Conservation (phyloP, 2,797 vertebrate species). For the Rhadinocentrus ornatus region DNA sequence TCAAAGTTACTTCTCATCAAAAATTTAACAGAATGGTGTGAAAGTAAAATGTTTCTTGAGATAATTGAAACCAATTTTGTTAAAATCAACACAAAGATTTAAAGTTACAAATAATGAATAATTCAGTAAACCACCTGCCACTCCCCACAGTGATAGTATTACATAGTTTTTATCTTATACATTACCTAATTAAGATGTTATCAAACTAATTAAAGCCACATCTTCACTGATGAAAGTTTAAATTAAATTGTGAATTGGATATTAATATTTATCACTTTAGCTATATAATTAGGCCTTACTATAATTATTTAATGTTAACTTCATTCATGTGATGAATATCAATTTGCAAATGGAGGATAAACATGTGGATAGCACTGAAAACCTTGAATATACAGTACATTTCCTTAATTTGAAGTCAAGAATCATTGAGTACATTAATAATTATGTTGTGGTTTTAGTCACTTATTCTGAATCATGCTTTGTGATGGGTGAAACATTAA, state of each 20-base stretch:
- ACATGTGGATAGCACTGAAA: slow-evolving; percentile 37
- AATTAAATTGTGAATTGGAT: slow-evolving; percentile 27
- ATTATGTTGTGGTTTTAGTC: slow-evolving; percentile 59
- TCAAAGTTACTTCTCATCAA: not conserved
- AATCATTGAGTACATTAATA: slow-evolving; percentile 43
- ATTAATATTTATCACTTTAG: slow-evolving; percentile 48
- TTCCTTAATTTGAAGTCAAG: slow-evolving; percentile 27
- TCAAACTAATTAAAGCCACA: slow-evolving; percentile 10
- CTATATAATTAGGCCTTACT: slow-evolving; percentile 29
- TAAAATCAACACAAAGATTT: not conserved
- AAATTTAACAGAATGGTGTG: too few species aligned
- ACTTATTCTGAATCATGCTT: slow-evolving; percentile 39
- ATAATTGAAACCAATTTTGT: not conserved
- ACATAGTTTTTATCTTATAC: not conserved
- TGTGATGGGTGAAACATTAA: slow-evolving; percentile 50
- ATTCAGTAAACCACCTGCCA: not conserved
- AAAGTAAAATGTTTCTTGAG: not conserved
- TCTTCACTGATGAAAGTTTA: not conserved
- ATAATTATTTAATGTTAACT: slow-evolving; percentile 28
- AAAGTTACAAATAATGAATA: not conserved
- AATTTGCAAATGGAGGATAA: slow-evolving; percentile 49
- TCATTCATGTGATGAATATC: slow-evolving; percentile 27
- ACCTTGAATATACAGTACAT: slow-evolving; percentile 20
- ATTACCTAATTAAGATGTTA: slow-evolving; percentile 23
- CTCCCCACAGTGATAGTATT: not conserved